A percentile compares a stretch with the other conserved stretches of the same genome.
phyloP scores from a whole-genome alignment of 2,113 vertebrate species.

The Ondatra zibethicus region DNA sequence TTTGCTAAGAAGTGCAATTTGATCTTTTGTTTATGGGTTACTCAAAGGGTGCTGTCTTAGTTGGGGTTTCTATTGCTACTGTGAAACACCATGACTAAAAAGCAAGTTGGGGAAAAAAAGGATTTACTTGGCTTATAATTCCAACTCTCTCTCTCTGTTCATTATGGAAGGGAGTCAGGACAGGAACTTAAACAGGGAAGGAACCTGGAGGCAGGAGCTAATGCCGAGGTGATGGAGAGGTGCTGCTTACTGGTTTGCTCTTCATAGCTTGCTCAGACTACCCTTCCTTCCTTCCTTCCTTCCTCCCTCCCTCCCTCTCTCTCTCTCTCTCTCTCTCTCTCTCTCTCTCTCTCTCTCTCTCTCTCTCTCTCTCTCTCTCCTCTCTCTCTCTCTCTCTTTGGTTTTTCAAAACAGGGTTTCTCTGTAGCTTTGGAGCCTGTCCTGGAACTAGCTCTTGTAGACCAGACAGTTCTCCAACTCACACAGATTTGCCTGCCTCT shows the following conservation, averaged over 20 bases:
- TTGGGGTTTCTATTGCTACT: neutral
- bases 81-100: neutral
- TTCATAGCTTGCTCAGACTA: neutral
- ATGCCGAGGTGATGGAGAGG: neutral
- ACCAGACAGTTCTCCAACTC: too few relatives aligned
- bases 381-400: too few relatives aligned
- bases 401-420: too few relatives aligned
- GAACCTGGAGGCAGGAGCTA: neutral
- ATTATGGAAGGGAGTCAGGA: neutral
- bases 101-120: neutral
- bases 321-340: too few relatives aligned
- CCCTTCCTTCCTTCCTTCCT: too few relatives aligned
- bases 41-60: neutral
- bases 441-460: too few relatives aligned
- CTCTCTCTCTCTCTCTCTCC: rapidly evolving
- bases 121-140: neutral
- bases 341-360: rapidly evolving
- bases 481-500: rapidly evolving
- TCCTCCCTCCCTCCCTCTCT: too few relatives aligned
- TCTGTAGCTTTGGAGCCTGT: too few relatives aligned
- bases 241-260: neutral
- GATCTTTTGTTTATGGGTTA: neutral
- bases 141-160: neutral
- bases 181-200: neutral
- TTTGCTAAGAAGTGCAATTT: neutral